Evolutionary conservation across 2,797 vertebrate genomes (phyloP), one percentile per base, ranked within the genome.

Genomic region (Liparis tanakae): DNA sequence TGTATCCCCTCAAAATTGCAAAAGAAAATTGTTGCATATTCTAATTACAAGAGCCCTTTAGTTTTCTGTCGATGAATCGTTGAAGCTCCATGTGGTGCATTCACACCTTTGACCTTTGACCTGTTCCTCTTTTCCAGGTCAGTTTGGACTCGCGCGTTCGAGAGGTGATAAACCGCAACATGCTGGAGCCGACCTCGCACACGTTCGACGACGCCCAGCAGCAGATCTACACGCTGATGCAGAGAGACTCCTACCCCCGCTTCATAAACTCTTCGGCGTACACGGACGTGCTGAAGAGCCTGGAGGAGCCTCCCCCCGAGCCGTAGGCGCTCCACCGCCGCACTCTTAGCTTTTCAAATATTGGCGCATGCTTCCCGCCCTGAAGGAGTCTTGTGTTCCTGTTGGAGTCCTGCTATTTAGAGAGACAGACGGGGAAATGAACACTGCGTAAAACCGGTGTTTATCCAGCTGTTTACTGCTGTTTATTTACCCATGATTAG

Each of bases 151-250:
- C 98, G 0, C 95, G 95, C 12, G 97, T 97, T 10, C 94, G 98
- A 63, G 98, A 99, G 10, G 94, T 97, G 84, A 98, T 99, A 85
- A 97, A 98, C 91, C 95, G 92, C 74, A 99, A 98, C 84, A 99
- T 99, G 96, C 87, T 95, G 91, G 96, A 98, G 83, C 96, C 98
- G 5, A 96, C 96, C 53, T 96, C 95, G n/a, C 95, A 96, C 70
- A 97, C 96, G 14, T 99, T 99, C 0, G 97, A 99, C 22, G 98
- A 99, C 0, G 98, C 98, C 20, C 98, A 99, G 88, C 96, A 97
- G 81, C 98, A 99, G 89, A 98, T 99, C 88, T 99, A 98, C 88
- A 99, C 96, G 3, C 93, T 99, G 91, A 99, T 99, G 98, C 97
- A 98, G 95, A 96, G 98, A 94, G 98, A 99, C 96, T 99, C 98